phyloP scores from a whole-genome alignment of 2,888 invertebrate genomes.

The Hyppa rectilinea region DNA sequence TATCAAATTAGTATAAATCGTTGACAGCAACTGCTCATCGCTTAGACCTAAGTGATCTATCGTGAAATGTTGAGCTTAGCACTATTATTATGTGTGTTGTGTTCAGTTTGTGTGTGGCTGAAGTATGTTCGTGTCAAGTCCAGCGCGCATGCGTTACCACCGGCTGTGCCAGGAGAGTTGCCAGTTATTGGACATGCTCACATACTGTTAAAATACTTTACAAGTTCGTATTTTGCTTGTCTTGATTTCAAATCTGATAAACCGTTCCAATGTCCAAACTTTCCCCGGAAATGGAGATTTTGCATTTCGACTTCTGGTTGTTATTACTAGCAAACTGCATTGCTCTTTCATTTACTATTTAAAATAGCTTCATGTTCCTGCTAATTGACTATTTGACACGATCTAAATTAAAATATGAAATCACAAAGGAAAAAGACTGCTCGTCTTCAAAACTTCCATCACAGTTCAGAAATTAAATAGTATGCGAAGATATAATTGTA shows the following conservation, averaged over 20 bases:
- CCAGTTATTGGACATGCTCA: slow-evolving; percentile 9
- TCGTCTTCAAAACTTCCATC: too few relatives aligned
- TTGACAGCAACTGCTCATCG: background rate
- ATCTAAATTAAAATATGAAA: too few relatives aligned
- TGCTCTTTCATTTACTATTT: too few relatives aligned
- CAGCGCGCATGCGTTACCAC: slow-evolving; percentile 16
- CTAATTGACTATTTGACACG: too few relatives aligned
- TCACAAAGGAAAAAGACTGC: too few relatives aligned
- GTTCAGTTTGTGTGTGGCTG: background rate
- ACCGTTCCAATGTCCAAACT: too few relatives aligned
- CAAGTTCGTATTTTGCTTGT: slow-evolving; percentile 13
- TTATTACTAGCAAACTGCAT: too few relatives aligned
- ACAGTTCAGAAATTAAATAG: too few relatives aligned
- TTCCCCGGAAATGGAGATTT: too few relatives aligned
- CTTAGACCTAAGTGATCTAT: background rate
- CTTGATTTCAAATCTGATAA: background rate
- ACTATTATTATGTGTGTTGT: slow-evolving; percentile 13
- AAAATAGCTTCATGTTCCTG: too few relatives aligned
- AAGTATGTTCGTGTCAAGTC: slow-evolving; percentile 13
- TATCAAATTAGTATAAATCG: background rate
- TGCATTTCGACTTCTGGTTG: too few relatives aligned
- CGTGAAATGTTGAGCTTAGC: slow-evolving; percentile 16
- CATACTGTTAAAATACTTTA: background rate
- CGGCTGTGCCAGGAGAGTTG: slow-evolving; percentile 7
- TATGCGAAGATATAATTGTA: too few relatives aligned